phyloP scores from a whole-genome alignment of 2,888 invertebrate species.

The Tipula confusa region DNA sequence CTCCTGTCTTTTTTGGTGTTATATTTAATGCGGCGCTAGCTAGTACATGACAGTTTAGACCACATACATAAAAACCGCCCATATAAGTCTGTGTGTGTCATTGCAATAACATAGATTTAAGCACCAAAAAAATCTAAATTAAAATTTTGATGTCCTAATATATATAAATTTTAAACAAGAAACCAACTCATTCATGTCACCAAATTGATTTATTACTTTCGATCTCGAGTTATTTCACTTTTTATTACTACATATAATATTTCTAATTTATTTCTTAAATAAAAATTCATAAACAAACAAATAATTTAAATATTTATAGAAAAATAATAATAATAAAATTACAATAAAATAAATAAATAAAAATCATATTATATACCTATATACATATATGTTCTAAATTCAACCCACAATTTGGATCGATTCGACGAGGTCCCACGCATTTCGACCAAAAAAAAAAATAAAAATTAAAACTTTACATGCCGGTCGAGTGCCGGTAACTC shows the following conservation, averaged over 20 bases:
- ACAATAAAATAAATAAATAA: background rate
- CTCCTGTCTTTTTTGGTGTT: too few species aligned
- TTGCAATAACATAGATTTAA: background rate
- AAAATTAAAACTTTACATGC: background rate
- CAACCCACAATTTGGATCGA: slow-evolving; percentile 16
- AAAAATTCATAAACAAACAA: slow-evolving; percentile 16
- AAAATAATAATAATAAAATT: too few species aligned
- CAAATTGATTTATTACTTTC: background rate
- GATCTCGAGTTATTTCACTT: background rate
- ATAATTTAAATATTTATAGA: background rate
- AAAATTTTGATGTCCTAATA: background rate
- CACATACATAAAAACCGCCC: background rate
- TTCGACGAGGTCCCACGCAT: background rate
- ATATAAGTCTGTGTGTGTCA: too few species aligned
- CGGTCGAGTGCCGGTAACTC: background rate
- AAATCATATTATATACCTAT: too few species aligned
- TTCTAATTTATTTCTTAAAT: background rate
- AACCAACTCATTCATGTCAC: background rate
- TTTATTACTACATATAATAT: background rate
- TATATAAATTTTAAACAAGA: too few species aligned
- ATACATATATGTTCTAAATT: background rate
- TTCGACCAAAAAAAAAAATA: background rate
- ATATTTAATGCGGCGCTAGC: background rate
- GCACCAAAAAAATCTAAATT: background rate
- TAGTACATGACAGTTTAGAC: background rate